Evolutionary conservation across 2,888 invertebrate species (phyloP), one percentile per base, ranked within the genome.

Genomic region (Tachystola acroxantha): DNA sequence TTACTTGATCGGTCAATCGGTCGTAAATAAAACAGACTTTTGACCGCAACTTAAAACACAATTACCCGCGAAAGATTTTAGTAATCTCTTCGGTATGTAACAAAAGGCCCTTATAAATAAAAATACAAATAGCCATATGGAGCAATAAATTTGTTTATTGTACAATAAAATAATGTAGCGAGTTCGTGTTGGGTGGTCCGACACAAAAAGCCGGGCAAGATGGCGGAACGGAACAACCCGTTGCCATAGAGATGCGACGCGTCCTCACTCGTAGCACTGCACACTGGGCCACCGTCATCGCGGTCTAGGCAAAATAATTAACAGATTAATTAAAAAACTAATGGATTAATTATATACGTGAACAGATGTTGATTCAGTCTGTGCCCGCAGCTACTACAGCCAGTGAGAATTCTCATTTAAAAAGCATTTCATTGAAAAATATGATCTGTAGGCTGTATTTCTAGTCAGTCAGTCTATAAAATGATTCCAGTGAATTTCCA

Each of bases 61-160:
- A 65, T 63, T 62, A 61, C 63, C 64, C 55, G 67, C 68, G 59
- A 67, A 76, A 68, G 63, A 66, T 71, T 62, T 65, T 61, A 66
- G 70, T n/a, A 72, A 67, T 61, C 57, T 65, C 60, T 68, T 56
- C 57, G 44, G 61, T 54, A 54, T 64, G 58, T 62, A 72, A 80
- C 74, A 78, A 78, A 75, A 76, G 75, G 57, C 72, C 68, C 74
- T 81, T 77, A 80, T 77, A 81, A 84, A 84, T 80, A 82, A 80
- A 82, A 80, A 76, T 74, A 80, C 75, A 81, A 80, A 84, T 75
- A 84, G 71, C 72, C 82, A 77, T 84, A 79, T 82, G 77, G 73
- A 75, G 84, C 75, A 81, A 84, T 85, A 85, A 86, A 86, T 85
- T 81, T 81, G 77, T 86, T 86, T 84, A 85, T 84, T 75, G 80